Conservation (phyloP, 2,888 invertebrate genomes). For the Lordiphosa fenestrarum region DNA sequence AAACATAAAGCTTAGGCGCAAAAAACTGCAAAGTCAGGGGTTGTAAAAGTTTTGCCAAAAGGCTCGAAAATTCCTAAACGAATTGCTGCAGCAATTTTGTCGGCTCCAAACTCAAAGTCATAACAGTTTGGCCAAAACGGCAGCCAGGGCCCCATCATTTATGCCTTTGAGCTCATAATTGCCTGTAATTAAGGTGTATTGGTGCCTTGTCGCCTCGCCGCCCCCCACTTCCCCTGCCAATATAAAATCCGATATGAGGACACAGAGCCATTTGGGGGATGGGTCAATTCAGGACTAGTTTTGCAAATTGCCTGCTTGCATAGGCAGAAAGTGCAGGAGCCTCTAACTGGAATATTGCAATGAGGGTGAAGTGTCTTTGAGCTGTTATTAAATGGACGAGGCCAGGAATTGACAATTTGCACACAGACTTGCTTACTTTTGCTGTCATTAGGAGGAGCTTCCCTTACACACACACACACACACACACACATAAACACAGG, state of each 20-base stretch:
- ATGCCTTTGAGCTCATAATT: slow-evolving; percentile 74
- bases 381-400: slow-evolving; percentile 55
- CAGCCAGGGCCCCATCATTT: slow-evolving; percentile 56
- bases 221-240: slow-evolving; percentile 38
- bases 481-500: no score
- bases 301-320: slow-evolving; percentile 43
- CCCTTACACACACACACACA: no score
- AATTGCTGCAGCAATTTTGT: slow-evolving; percentile 61
- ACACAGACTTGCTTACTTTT: no score
- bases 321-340: slow-evolving; percentile 25
- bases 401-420: slow-evolving; percentile 50
- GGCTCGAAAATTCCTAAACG: slow-evolving; percentile 35
- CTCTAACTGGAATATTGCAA: slow-evolving; percentile 28
- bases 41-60: slow-evolving; percentile 48
- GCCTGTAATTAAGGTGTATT: slow-evolving; percentile 73
- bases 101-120: slow-evolving; percentile 58
- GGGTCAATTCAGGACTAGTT: not conserved
- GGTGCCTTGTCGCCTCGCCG: slow-evolving; percentile 31
- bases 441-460: no score
- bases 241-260: slow-evolving; percentile 59
- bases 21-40: slow-evolving; percentile 43
- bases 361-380: slow-evolving; percentile 56
- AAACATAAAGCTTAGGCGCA: not conserved
- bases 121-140: slow-evolving; percentile 49
- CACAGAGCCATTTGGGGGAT: slow-evolving; percentile 7